Conservation (phyloP, 2,113 vertebrate species). For the Sander vitreus region DNA sequence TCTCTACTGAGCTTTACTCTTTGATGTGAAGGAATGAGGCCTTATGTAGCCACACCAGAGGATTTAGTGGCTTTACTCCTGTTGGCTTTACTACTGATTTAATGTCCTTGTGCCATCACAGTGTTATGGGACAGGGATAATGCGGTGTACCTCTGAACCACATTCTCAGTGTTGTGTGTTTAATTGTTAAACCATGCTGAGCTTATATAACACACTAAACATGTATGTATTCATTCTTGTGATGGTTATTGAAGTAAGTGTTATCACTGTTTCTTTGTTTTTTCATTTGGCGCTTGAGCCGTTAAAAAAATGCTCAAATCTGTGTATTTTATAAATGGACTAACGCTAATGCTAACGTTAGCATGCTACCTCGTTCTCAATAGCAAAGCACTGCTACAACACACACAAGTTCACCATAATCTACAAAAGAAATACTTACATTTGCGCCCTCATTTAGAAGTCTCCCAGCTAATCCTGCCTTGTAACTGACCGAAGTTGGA, state of each 20-base stretch:
- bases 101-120: constrained; percentile 25
- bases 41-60: constrained; percentile 43
- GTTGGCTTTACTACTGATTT: constrained; percentile 24
- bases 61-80: constrained; percentile 60
- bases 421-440: too few species aligned
- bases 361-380: too few species aligned
- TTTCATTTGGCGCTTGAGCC: not conserved
- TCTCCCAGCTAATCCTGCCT: too few species aligned
- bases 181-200: constrained; percentile 21
- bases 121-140: constrained; percentile 25
- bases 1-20: constrained; percentile 55
- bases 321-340: not conserved
- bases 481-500: too few species aligned
- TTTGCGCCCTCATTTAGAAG: too few species aligned
- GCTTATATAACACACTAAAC: not conserved
- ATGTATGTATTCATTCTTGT: not conserved
- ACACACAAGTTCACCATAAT: too few species aligned
- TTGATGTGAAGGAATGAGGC: constrained; percentile 77
- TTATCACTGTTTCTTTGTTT: not conserved
- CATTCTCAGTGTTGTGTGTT: not conserved
- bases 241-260: not conserved
- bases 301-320: not conserved
- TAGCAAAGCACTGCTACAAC: too few species aligned
- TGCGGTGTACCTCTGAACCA: not conserved
- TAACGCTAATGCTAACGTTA: too few species aligned